Percentiles rank a stretch among this genome's conserved stretches.
Conservation (phyloP, 2,113 vertebrate genomes). For the Ploceus nigricollis region DNA sequence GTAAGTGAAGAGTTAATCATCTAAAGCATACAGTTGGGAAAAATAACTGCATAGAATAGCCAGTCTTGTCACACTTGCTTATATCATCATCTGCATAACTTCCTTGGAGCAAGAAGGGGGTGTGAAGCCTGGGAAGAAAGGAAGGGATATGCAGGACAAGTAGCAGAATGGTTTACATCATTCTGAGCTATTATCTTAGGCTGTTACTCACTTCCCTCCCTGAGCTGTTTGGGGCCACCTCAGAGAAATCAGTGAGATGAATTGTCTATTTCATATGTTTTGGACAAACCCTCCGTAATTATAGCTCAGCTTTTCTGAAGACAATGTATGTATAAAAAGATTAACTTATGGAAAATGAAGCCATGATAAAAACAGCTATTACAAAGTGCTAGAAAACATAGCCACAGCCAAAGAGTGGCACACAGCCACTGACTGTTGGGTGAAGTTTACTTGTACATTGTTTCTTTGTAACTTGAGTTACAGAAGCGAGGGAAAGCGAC, state of each 20-base stretch:
- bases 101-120: background rate
- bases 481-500: background rate
- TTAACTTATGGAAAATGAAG: background rate
- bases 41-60: background rate
- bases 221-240: background rate
- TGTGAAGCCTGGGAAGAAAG: background rate
- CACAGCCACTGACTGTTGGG: background rate
- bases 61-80: background rate
- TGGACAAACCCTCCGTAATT: background rate
- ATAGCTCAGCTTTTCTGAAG: background rate
- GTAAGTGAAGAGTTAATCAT: background rate
- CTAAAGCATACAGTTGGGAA: background rate
- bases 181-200: background rate
- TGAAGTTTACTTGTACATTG: background rate
- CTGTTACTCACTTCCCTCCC: background rate
- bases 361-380: background rate
- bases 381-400: background rate
- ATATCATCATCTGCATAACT: background rate
- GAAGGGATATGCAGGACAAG: background rate
- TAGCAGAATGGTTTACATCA: slow-evolving; percentile 8
- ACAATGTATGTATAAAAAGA: background rate
- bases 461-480: slow-evolving; percentile 5
- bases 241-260: background rate
- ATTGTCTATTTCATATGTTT: background rate
- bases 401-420: background rate